A percentile compares a stretch with the other conserved stretches of the same genome.
Conservation (phyloP, 2,113 vertebrate species). For the Thomomys bottae region DNA sequence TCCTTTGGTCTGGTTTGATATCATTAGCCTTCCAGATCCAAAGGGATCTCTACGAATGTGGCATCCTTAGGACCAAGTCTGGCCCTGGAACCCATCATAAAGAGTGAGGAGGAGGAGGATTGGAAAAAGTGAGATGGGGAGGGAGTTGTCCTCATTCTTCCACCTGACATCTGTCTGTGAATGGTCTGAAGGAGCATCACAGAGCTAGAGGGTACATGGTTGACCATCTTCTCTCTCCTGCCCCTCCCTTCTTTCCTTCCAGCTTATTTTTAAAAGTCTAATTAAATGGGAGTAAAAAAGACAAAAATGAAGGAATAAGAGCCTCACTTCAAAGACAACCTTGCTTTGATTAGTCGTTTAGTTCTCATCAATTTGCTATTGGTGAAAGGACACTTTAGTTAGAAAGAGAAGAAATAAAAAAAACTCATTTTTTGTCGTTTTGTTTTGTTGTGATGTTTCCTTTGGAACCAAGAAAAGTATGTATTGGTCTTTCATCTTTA, state of each 20-base stretch:
- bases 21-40: not conserved
- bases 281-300: slow-evolving; percentile 23
- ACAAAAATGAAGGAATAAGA: not conserved
- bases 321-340: not conserved
- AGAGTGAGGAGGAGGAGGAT: not conserved
- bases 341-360: slow-evolving; percentile 26
- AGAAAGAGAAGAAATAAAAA: slow-evolving; percentile 45
- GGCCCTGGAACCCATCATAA: too few species aligned
- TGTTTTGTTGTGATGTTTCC: not conserved
- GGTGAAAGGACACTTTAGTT: slow-evolving; percentile 27
- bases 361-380: not conserved
- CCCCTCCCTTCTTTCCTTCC: not conserved
- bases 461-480: not conserved
- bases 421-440: not conserved
- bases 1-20: not conserved
- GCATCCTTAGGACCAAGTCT: not conserved
- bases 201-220: not conserved
- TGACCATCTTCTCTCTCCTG: not conserved
- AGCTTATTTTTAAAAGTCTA: slow-evolving; percentile 8
- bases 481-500: not conserved
- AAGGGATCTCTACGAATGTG: not conserved
- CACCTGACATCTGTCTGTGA: not conserved
- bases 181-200: not conserved
- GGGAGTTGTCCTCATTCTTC: not conserved
- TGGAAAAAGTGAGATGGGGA: too few species aligned